Percentiles rank a stretch among this genome's conserved stretches.
Conservation (phyloP, 2,888 invertebrate species). For the Geotrupes spiniger region DNA sequence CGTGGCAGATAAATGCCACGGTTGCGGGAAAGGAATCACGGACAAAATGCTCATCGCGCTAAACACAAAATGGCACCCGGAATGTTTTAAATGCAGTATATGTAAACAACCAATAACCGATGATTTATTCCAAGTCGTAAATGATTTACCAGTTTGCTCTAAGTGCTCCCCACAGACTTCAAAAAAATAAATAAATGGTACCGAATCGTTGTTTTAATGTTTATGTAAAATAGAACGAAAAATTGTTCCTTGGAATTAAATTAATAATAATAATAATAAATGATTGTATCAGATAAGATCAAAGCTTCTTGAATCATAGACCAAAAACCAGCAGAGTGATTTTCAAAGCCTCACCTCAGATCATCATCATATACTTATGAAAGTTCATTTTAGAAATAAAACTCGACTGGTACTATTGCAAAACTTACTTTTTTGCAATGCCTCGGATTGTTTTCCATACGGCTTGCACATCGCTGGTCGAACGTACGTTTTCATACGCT, state of each 20-base stretch:
- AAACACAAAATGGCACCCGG: slow-evolving; percentile 91
- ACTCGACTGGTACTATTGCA: neutral
- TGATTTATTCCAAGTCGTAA: slow-evolving; percentile 32
- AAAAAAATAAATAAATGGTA: neutral
- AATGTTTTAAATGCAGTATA: slow-evolving; percentile 87
- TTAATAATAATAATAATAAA: neutral
- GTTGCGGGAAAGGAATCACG: slow-evolving; percentile 54
- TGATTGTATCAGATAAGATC: slow-evolving; percentile 33
- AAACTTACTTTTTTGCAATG: slow-evolving; percentile 77
- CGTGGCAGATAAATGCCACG: slow-evolving; percentile 86
- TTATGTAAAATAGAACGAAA: neutral
- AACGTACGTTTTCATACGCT: slow-evolving; percentile 84
- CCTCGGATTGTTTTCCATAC: slow-evolving; percentile 86
- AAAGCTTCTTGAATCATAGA: slow-evolving; percentile 29
- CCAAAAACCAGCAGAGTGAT: slow-evolving; percentile 32
- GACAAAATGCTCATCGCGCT: slow-evolving; percentile 86
- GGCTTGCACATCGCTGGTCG: slow-evolving; percentile 89
- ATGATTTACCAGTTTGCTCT: slow-evolving; percentile 16
- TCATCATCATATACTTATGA: slow-evolving; percentile 41
- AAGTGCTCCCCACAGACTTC: slow-evolving; percentile 8
- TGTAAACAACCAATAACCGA: slow-evolving; percentile 51
- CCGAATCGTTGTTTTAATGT: neutral
- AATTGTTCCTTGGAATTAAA: no score
- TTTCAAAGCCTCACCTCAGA: slow-evolving; percentile 41
- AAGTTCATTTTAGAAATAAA: neutral